phyloP scores from a whole-genome alignment of 1,140 invertebrate species.

The Drosophila lini region DNA sequence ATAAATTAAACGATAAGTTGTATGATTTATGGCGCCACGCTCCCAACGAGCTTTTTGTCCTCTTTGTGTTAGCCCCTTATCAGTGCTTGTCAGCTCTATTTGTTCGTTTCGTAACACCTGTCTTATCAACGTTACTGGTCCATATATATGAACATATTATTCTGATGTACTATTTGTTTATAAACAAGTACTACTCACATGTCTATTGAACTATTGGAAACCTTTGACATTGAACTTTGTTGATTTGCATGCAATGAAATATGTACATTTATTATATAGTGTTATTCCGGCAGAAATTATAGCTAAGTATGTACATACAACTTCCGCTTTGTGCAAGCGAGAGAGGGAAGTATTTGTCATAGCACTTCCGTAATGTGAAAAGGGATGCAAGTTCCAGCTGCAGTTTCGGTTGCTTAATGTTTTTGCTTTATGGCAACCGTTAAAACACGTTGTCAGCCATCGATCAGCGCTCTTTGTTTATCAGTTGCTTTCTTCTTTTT shows the following conservation, averaged over 20 bases:
- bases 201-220: conserved; percentile 27
- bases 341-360: neutral
- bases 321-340: conserved; percentile 35
- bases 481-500: conserved; percentile 15
- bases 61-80: conserved; percentile 43
- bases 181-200: conserved; percentile 34
- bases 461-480: conserved; percentile 35
- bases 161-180: conserved; percentile 31
- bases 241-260: conserved; percentile 3
- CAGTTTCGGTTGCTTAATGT: conserved; percentile 31
- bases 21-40: neutral
- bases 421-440: conserved; percentile 1
- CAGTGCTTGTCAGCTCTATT: conserved; percentile 31
- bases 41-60: neutral
- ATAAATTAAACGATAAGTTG: conserved; percentile 1
- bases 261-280: too few species aligned
- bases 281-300: too few species aligned
- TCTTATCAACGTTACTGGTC: conserved; percentile 35
- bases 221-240: conserved; percentile 42
- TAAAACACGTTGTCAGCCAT: conserved; percentile 28
- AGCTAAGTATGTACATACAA: neutral
- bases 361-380: conserved; percentile 41
- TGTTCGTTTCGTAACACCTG: conserved; percentile 39
- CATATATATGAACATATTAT: neutral
- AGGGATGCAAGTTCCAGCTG: conserved; percentile 31